Evolutionary conservation across 2,113 vertebrate species (phyloP).

Genomic region (Poicephalus meyeri): DNA sequence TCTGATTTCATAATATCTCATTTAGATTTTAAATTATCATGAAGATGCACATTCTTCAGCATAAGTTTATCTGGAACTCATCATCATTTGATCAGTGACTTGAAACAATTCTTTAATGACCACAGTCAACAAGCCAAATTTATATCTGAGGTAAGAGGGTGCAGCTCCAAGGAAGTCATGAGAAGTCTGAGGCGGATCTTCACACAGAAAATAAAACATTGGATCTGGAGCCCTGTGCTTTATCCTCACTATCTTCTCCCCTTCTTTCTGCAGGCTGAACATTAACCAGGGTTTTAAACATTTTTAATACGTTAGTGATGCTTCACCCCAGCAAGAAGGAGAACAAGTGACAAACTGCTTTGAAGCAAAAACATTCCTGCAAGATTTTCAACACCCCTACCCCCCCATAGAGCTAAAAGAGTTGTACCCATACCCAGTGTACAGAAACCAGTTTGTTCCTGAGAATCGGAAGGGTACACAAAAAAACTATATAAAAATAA

Average conservation of each 20-base stretch:
- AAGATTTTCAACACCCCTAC: neutral
- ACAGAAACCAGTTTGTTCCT: neutral
- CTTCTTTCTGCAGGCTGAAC: neutral
- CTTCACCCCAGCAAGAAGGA: neutral
- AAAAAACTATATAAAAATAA: neutral
- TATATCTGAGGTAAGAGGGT: neutral
- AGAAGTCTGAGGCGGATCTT: neutral
- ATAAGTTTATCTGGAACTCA: constrained; percentile 13
- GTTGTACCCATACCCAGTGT: neutral
- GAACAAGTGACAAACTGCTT: neutral
- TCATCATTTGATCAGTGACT: neutral
- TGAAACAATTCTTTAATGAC: constrained; percentile 8
- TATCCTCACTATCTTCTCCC: neutral
- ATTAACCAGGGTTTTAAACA: neutral
- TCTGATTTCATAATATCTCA: constrained; percentile 8
- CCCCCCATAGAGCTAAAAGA: neutral
- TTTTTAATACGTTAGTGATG: neutral
- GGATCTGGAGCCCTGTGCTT: neutral
- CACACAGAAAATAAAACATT: neutral
- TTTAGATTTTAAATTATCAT: neutral
- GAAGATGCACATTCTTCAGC: neutral
- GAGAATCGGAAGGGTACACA: neutral
- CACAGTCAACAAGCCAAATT: neutral
- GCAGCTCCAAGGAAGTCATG: neutral
- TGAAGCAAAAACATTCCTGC: neutral